Base-by-base conservation (phyloP, 2,113 vertebrate species). In the Dascyllus trimaculatus region DNA sequence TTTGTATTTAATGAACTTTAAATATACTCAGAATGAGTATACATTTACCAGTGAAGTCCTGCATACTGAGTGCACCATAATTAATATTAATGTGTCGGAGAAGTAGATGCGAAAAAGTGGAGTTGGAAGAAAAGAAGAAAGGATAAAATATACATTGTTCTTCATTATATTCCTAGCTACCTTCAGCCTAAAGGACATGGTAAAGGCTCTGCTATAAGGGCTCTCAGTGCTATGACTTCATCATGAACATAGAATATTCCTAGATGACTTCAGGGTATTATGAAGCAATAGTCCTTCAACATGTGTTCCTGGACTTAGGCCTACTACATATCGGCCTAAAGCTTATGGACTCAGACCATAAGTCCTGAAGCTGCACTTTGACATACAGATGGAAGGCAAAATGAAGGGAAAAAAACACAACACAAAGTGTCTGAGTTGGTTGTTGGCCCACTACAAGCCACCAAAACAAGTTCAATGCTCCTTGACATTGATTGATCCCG, bases 271-370 rank as follows among this genome's bases (percentile, higher is more conserved):
- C 5, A 45, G 59, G 78, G 75, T 72, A 77, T 81, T 84, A 85
- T 46, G 62, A 57, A 61, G 29, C 73, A 75, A 18, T 73, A 84
- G 62, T 77, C 65, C 68, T 70, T 79, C 53, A 87, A 75, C 87
- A 90, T 88, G 88, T 87, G 85, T 81, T 78, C 40, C 54, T 80
- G 38, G 84, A 81, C 80, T 91, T 75, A 78, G 70, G 11, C 45
- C 46, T 11, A 17, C 38, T 26, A 24, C 70, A 66, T 69, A 66
- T 74, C 59, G 69, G 68, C 32, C 64, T 78, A 57, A 75, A 76
- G 71, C 64, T 49, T 35, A 57, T 32, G 46, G 69, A 83, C 64
- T 78, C 59, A 73, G 78, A 62, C 15, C 54, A 56, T 75, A 26
- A 70, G 66, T 63, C 7, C 17, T 21, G 29, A 69, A 61, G 67